Conservation (phyloP, 1,140 invertebrate species). For the Hyles euphorbiae region DNA sequence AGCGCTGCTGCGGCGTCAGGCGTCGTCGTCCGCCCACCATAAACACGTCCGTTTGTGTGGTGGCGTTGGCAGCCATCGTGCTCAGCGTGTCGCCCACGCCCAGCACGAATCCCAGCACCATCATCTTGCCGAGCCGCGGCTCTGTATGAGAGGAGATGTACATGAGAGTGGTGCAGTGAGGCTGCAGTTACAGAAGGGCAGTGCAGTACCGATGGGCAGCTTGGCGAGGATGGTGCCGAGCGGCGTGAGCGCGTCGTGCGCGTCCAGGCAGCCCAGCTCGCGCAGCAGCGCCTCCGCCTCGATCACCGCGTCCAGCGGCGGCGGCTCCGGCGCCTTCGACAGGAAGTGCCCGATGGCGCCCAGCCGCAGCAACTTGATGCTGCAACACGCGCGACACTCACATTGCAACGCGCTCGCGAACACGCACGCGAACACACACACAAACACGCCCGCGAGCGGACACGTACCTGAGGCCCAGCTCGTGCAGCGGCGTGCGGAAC, state of each 20-base stretch:
- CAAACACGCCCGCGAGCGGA: too few relatives aligned
- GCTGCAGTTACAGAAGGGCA: too few relatives aligned
- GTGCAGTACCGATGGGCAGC: constrained; percentile 81
- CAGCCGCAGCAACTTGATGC: constrained; percentile 87
- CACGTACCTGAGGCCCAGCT: constrained; percentile 83
- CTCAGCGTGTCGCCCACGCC: constrained; percentile 91
- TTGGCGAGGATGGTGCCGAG: constrained; percentile 94
- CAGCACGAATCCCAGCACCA: constrained; percentile 90
- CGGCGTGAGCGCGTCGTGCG: constrained; percentile 90
- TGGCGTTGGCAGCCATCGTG: constrained; percentile 95
- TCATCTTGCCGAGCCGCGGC: constrained; percentile 95
- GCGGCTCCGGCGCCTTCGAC: constrained; percentile 94
- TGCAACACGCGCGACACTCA: constrained; percentile 10
- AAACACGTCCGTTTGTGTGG: constrained; percentile 94
- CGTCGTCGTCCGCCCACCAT: constrained; percentile 80
- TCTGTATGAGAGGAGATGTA: constrained; percentile 67
- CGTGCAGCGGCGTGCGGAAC: constrained; percentile 95
- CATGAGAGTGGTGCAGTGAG: too few relatives aligned
- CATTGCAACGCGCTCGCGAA: too few relatives aligned
- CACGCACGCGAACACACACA: too few relatives aligned
- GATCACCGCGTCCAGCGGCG: constrained; percentile 95
- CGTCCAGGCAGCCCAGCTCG: constrained; percentile 93
- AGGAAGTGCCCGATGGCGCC: constrained; percentile 95
- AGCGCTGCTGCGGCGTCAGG: constrained; percentile 85
- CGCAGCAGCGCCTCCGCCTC: constrained; percentile 86